Evolutionary conservation across 92 coral and sea anemone genomes (phyloP), one percentile per base, ranked within the genome.

Genomic region (Porites divaricata): DNA sequence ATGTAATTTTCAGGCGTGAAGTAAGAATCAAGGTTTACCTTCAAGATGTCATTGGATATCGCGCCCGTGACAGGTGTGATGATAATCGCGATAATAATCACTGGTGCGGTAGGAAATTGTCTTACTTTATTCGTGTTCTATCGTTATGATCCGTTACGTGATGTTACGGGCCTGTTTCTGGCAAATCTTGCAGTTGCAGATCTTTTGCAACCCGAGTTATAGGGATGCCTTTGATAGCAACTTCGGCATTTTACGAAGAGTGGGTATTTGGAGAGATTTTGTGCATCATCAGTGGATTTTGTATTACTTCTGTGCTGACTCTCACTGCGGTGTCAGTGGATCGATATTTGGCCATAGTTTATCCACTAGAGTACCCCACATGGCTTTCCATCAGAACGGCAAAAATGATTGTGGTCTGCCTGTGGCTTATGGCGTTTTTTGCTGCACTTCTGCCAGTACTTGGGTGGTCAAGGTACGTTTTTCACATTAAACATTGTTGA

Each of bases 131-230:
- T 85, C 73, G 87, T 80, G 25, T 79, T 89, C 54, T 49, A 61
- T 41, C 87, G 83, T 17, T 67, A 82, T 64, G 49, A 79, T 52
- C 59, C 92, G 15, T 69, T 89, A 25, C 80, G 89, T 24, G 82
- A 89, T 48, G 89, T 69, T 9, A 89, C 89, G 6, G 90, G 90
- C 6, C 83, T 83, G 22, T 66, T 89, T 19, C 21, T 89, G 16
- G 90, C 89, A 8, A 89, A 89, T 70, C 92, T 89, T n/a, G 92
- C 92, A 15, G 63, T 80, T 7, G 92, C 89, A 1, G 92, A 89
- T 75, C 63, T 83, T 28, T 78, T 88, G 22, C 92, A 89, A 64
- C 65, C 86, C n/a, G n/a, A 22, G 20, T 75, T 20, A 17, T 89
- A 17, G 89, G 92, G 1, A 89, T 89, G 89, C 90, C 92, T 51